These are phyloP conservation scores for Capitulum mitella DNA, from an alignment of 2,888 invertebrate genomes.

Conservation along the genomic window DNA sequence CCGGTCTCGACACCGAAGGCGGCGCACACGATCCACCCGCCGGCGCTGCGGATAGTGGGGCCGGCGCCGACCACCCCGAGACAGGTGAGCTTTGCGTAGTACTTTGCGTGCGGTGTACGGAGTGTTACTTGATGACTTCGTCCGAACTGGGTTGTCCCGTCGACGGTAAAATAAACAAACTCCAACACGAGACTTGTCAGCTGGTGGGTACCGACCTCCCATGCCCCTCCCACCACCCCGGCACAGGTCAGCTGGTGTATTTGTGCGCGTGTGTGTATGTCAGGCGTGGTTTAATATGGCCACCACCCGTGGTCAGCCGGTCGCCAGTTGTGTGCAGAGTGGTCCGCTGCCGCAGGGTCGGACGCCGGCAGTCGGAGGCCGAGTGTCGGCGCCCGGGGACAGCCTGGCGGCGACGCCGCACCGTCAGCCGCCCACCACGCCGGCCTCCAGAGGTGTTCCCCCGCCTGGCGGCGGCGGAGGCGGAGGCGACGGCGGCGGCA, in stretches of 20 bases:
- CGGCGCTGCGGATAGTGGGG: slow-evolving; percentile 27
- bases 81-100: not conserved
- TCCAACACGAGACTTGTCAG: too few relatives aligned
- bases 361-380: not conserved
- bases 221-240: too few relatives aligned
- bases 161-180: too few relatives aligned
- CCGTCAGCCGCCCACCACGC: slow-evolving; percentile 26
- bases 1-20: not conserved
- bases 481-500: too few relatives aligned
- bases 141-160: too few relatives aligned
- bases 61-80: slow-evolving; percentile 27
- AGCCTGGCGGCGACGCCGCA: slow-evolving; percentile 25
- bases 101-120: not conserved
- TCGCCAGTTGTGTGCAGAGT: too few relatives aligned
- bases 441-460: not conserved
- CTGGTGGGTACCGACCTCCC: too few relatives aligned
- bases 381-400: slow-evolving; percentile 4
- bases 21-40: slow-evolving; percentile 28
- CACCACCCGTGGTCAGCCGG: too few relatives aligned
- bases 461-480: slow-evolving; percentile 32
- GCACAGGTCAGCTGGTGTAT: too few relatives aligned
- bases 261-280: too few relatives aligned
- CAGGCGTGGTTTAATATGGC: too few relatives aligned
- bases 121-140: too few relatives aligned
- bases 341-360: not conserved